Evolutionary conservation across 2,113 vertebrate genomes (phyloP).

Genomic region (Pollimyrus isidori): DNA sequence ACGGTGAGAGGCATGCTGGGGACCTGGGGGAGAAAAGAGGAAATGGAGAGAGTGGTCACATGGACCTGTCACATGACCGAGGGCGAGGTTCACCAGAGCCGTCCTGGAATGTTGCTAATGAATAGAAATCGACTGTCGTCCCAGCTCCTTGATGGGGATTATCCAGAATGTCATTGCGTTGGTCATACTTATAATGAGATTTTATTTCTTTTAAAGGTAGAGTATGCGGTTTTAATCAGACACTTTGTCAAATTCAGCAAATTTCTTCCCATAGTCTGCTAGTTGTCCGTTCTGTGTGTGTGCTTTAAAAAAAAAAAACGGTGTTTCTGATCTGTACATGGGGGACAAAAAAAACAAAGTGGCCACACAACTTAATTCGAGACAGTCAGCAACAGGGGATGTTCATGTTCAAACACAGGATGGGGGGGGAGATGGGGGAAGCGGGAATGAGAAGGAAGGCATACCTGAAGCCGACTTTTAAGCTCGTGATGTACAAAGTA

Average conservation of each 20-base stretch:
- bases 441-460: background rate
- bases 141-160: background rate
- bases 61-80: background rate
- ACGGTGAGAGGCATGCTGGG: conserved; percentile 69
- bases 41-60: background rate
- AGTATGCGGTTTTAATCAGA: background rate
- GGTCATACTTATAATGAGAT: background rate
- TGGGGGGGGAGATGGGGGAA: background rate
- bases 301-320: background rate
- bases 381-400: background rate
- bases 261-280: background rate
- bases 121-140: background rate
- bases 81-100: background rate
- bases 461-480: background rate
- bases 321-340: background rate
- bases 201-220: background rate
- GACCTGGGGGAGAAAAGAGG: background rate
- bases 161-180: background rate
- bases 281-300: background rate
- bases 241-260: background rate
- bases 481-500: background rate
- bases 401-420: background rate
- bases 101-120: background rate
- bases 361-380: background rate
- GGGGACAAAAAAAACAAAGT: background rate